These are phyloP conservation scores for Poecilia velifera DNA, from an alignment of 2,797 vertebrate species.

Conservation along the genomic window DNA sequence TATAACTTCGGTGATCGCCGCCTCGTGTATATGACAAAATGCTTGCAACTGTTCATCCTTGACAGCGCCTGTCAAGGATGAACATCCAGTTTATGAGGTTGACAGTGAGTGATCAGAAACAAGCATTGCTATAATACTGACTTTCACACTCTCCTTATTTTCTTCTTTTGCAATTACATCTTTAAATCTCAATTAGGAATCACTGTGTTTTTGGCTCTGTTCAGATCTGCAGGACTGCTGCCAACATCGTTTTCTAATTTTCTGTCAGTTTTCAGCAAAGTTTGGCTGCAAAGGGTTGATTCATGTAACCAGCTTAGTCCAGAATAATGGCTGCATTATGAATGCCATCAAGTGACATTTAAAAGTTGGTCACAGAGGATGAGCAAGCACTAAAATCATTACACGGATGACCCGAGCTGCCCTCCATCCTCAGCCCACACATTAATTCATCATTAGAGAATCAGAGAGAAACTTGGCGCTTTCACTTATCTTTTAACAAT, in stretches of 20 bases:
- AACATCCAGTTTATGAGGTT: background rate
- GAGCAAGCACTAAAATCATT: background rate
- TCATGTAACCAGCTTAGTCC: background rate
- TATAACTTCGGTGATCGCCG: background rate
- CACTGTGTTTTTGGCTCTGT: background rate
- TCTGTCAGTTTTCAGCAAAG: background rate
- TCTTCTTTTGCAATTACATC: background rate
- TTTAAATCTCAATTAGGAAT: background rate
- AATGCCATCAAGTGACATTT: conserved; percentile 1
- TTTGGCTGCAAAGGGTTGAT: background rate
- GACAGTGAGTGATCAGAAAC: background rate
- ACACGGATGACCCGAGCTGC: conserved; percentile 2
- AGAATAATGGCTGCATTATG: background rate
- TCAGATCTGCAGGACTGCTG: background rate
- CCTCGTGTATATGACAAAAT: background rate
- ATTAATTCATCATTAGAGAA: background rate
- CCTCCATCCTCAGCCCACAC: conserved; percentile 2
- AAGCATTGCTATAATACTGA: background rate
- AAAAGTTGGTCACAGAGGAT: background rate
- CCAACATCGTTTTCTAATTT: background rate
- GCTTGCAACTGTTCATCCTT: background rate
- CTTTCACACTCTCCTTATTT: background rate
- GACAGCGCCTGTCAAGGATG: background rate
- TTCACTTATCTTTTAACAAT: background rate
- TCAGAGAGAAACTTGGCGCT: background rate